These are phyloP conservation scores for Triplophysa bombifrons DNA, from an alignment of 2,797 vertebrate species.

Conservation along the genomic window DNA sequence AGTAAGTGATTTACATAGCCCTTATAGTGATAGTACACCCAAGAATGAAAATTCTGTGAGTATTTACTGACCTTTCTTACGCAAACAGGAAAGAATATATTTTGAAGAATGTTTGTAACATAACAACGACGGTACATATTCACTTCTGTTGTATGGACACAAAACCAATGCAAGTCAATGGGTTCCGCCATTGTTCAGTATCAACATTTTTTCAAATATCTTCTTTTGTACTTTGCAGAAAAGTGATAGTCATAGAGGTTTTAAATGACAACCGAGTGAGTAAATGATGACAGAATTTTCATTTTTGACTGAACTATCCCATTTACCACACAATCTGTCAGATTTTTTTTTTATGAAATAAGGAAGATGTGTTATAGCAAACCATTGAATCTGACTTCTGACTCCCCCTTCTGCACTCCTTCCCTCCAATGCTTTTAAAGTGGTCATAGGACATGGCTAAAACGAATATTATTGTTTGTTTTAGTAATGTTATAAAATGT, in stretches of 20 bases:
- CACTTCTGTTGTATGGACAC: too few species aligned
- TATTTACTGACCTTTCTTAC: neutral
- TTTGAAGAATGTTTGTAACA: neutral
- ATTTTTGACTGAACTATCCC: neutral
- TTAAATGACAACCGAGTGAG: neutral
- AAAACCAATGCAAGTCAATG: too few species aligned
- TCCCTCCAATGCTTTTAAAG: conserved; percentile 23
- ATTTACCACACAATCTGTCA: too few species aligned
- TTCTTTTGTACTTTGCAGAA: neutral
- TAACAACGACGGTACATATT: too few species aligned
- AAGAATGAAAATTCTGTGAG: too few species aligned
- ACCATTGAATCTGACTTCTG: conserved; percentile 11
- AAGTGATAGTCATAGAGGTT: neutral
- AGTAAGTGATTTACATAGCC: conserved; percentile 73
- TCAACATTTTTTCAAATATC: neutral
- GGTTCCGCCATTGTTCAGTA: neutral
- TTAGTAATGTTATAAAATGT: too few species aligned
- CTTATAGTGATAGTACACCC: too few species aligned
- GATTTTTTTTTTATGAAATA: too few species aligned
- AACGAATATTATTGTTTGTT: too few species aligned
- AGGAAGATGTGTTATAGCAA: neutral
- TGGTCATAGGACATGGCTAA: too few species aligned
- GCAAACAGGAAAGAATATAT: neutral
- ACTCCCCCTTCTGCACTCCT: neutral
- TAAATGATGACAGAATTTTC: neutral